Conservation (phyloP, 2,113 vertebrate species). For the Australoheros scitulus region DNA sequence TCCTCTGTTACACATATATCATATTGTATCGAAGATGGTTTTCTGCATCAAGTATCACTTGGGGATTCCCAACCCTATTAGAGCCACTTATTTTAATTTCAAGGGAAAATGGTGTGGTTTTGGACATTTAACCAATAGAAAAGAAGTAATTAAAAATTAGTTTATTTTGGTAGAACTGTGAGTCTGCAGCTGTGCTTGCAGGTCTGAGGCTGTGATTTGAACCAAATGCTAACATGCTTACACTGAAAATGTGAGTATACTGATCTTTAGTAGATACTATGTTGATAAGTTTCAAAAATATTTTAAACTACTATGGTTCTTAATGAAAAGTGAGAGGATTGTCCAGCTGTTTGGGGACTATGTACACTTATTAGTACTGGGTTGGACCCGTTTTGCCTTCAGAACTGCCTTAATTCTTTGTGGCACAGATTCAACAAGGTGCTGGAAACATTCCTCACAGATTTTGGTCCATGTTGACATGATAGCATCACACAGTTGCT, state of each 20-base stretch:
- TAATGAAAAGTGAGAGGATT: background rate
- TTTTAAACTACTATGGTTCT: background rate
- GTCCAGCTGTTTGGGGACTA: background rate
- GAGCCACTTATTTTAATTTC: background rate
- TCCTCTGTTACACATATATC: background rate
- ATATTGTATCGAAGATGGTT: background rate
- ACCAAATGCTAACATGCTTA: background rate
- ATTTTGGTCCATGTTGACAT: background rate
- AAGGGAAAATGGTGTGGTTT: background rate
- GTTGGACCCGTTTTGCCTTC: background rate
- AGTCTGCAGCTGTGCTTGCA: no score
- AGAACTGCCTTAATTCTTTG: background rate
- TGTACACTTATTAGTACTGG: background rate
- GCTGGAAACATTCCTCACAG: background rate
- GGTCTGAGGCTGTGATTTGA: background rate
- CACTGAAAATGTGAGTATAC: background rate
- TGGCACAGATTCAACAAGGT: background rate
- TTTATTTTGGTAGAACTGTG: background rate
- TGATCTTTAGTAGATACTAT: background rate
- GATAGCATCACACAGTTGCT: background rate
- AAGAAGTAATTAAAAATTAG: background rate
- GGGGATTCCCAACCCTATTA: background rate
- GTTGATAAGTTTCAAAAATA: background rate
- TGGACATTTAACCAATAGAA: background rate
- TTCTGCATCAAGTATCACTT: background rate